Percentiles rank a stretch among this genome's conserved stretches.
These are phyloP conservation scores for Gila orcuttii DNA, from an alignment of 2,113 vertebrate genomes.

Conservation along the genomic window DNA sequence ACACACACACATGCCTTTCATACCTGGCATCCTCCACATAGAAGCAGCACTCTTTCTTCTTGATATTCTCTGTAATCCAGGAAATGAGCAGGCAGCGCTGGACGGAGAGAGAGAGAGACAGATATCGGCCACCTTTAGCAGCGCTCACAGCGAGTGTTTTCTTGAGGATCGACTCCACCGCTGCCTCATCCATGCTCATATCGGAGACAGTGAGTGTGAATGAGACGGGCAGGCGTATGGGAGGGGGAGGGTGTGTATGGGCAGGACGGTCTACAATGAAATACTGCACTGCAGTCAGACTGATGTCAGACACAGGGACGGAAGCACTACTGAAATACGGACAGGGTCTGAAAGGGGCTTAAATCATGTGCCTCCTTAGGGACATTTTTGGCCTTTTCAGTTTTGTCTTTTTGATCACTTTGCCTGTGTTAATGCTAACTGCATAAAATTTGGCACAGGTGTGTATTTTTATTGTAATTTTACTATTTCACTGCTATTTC, in stretches of 20 bases:
- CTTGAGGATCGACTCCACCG: constrained; percentile 16
- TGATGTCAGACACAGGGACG: constrained; percentile 58
- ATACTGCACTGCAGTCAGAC: constrained; percentile 58
- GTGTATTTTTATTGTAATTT: too few species aligned
- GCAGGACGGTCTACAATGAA: not conserved
- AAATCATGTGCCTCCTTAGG: too few species aligned
- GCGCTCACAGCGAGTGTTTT: constrained; percentile 26
- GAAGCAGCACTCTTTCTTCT: constrained; percentile 86
- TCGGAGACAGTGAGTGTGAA: constrained; percentile 2
- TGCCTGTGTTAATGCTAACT: too few species aligned
- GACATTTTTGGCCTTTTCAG: too few species aligned
- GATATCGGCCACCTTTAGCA: constrained; percentile 42
- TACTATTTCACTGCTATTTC: too few species aligned
- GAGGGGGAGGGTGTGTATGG: not conserved
- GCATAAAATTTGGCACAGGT: too few species aligned
- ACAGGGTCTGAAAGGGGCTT: not conserved
- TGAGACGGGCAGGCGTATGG: not conserved
- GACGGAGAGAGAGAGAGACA: constrained; percentile 59
- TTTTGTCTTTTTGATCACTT: too few species aligned
- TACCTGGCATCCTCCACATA: constrained; percentile 78
- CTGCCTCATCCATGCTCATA: constrained; percentile 57
- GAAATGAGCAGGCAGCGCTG: constrained; percentile 67
- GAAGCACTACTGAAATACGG: not conserved
- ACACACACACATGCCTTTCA: not conserved
- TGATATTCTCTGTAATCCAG: constrained; percentile 85